These are phyloP conservation scores for Platyscapa corneri DNA, from an alignment of 1,140 invertebrate genomes.

Conservation along the genomic window DNA sequence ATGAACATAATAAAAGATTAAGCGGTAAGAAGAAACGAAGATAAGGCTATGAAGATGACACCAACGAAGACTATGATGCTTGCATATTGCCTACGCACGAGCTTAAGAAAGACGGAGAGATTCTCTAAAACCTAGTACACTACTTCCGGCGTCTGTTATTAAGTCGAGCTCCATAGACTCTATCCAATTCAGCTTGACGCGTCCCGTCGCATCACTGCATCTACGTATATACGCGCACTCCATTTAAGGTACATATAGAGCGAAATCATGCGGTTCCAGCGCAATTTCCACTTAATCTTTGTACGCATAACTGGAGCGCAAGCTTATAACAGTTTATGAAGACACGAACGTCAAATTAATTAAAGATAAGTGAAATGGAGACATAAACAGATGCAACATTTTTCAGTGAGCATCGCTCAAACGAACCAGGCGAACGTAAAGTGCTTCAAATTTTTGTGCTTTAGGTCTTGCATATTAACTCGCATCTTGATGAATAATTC, in stretches of 20 bases:
- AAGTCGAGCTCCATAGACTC: constrained; percentile 22
- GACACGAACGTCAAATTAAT: constrained; percentile 1
- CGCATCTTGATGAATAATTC: too few relatives aligned
- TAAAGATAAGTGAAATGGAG: constrained; percentile 9
- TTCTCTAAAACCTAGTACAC: constrained; percentile 32
- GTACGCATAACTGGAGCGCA: too few relatives aligned
- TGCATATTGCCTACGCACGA: constrained; percentile 4
- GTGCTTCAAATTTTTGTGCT: too few relatives aligned
- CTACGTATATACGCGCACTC: background rate
- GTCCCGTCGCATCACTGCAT: background rate
- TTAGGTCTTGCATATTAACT: too few relatives aligned
- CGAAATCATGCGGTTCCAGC: constrained; percentile 17
- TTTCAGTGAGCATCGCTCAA: background rate
- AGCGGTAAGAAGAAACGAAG: background rate
- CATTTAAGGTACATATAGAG: constrained; percentile 8
- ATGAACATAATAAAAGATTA: background rate
- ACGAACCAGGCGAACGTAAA: too few relatives aligned
- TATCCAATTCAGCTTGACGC: constrained; percentile 17
- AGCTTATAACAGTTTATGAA: background rate
- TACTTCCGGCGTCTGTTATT: constrained; percentile 46
- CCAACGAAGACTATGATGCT: background rate
- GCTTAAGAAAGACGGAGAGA: background rate
- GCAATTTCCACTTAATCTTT: constrained; percentile 52
- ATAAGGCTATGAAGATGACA: background rate
- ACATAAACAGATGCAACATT: background rate